phyloP scores from a whole-genome alignment of 1,140 invertebrate species.

The Conopomorpha cramerella region DNA sequence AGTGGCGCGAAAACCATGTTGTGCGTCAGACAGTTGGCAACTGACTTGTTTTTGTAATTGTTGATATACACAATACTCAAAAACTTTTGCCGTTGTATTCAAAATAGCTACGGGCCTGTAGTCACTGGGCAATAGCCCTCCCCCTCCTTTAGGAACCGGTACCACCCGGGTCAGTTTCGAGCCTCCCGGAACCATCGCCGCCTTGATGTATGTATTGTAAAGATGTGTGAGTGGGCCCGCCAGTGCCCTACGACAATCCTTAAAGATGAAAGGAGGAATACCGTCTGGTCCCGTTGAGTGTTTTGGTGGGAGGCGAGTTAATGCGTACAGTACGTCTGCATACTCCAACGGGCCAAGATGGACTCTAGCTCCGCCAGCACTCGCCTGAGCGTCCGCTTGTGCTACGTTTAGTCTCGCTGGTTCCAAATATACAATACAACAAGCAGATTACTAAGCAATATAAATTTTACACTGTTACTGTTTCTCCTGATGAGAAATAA shows the following conservation, averaged over 20 bases:
- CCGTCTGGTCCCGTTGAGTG: conserved; percentile 1
- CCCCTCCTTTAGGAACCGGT: not conserved
- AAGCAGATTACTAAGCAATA: no score
- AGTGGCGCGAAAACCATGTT: not conserved
- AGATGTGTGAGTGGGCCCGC: not conserved
- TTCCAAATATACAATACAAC: no score
- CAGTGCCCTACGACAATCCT: not conserved
- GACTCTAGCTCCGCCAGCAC: not conserved
- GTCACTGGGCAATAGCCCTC: not conserved
- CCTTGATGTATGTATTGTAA: conserved; percentile 1
- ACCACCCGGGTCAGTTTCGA: conserved; percentile 9
- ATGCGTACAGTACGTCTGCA: not conserved
- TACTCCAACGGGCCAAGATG: not conserved
- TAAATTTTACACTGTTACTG: no score
- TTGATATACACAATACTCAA: not conserved
- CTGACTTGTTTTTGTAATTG: not conserved
- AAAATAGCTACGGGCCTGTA: not conserved
- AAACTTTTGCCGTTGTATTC: not conserved
- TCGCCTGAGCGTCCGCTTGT: not conserved
- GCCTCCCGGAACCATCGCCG: conserved; percentile 2
- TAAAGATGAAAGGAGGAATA: conserved; percentile 2
- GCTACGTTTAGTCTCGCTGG: no score
- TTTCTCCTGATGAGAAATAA: no score
- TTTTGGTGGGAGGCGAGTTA: not conserved
- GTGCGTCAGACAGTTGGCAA: not conserved